These are phyloP conservation scores for Oncopodura yosiiana DNA, from an alignment of 1,140 invertebrate genomes.

Conservation along the genomic window DNA sequence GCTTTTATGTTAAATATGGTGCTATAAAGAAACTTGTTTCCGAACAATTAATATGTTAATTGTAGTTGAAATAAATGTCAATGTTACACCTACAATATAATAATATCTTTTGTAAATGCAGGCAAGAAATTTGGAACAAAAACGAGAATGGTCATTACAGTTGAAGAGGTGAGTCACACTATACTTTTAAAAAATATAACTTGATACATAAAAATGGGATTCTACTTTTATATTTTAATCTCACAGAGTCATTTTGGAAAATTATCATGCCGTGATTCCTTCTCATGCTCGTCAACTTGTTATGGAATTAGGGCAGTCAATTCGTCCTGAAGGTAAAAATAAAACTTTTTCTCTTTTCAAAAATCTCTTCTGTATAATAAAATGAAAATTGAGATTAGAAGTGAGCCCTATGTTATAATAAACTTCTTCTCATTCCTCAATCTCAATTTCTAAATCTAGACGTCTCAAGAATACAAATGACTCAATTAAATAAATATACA, in stretches of 20 bases:
- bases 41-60: background rate
- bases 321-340: constrained; percentile 28
- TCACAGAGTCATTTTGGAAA: constrained; percentile 89
- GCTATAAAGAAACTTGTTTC: background rate
- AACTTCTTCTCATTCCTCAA: no score
- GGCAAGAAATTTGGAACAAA: constrained; percentile 78
- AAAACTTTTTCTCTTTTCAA: background rate
- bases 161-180: no score
- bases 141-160: constrained; percentile 84
- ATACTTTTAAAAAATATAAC: no score
- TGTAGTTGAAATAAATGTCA: background rate
- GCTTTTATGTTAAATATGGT: no score
- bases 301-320: constrained; percentile 71
- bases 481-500: no score
- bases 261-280: constrained; percentile 86
- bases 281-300: constrained; percentile 66
- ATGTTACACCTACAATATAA: background rate
- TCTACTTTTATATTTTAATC: no score
- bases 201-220: no score
- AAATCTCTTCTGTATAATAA: no score
- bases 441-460: no score
- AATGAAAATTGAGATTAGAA: no score
- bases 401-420: no score
- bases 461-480: no score
- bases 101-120: constrained; percentile 36